phyloP scores from a whole-genome alignment of 1,140 invertebrate genomes.

The Leptinotarsa texana region DNA sequence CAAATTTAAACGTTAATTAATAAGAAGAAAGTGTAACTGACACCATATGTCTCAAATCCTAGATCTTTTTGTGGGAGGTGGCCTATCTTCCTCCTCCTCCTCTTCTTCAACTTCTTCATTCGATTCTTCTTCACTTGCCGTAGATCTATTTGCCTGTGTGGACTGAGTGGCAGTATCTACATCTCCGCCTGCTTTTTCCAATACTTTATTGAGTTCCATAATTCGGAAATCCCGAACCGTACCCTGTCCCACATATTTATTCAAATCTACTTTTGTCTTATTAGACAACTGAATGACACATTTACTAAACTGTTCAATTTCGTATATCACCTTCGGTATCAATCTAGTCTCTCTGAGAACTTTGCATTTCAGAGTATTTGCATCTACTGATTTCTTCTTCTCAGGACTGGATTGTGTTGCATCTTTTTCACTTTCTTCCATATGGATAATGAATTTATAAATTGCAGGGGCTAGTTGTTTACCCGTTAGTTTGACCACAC shows the following conservation, averaged over 20 bases:
- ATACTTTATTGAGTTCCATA: conserved; percentile 56
- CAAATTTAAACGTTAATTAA: no score
- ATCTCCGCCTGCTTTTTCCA: conserved; percentile 55
- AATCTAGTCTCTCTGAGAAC: conserved; percentile 62
- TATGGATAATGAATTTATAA: conserved; percentile 61
- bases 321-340: conserved; percentile 63
- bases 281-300: conserved; percentile 62
- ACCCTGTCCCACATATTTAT: conserved; percentile 60
- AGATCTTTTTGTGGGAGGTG: conserved; percentile 26
- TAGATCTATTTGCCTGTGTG: conserved; percentile 19
- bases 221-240: conserved; percentile 63
- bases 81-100: conserved; percentile 26
- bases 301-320: conserved; percentile 65
- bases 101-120: not conserved
- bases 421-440: conserved; percentile 57
- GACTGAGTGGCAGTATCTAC: conserved; percentile 10
- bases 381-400: conserved; percentile 53
- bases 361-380: conserved; percentile 59
- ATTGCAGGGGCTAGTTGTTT: conserved; percentile 60
- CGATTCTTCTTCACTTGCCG: conserved; percentile 7
- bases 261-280: conserved; percentile 61
- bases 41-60: not conserved
- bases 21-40: no score
- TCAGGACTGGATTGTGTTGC: conserved; percentile 49
- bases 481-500: conserved; percentile 62